Percentiles rank a stretch among this genome's conserved stretches.
Conservation (phyloP, 1,140 invertebrate genomes). For the Laupala kohalensis region DNA sequence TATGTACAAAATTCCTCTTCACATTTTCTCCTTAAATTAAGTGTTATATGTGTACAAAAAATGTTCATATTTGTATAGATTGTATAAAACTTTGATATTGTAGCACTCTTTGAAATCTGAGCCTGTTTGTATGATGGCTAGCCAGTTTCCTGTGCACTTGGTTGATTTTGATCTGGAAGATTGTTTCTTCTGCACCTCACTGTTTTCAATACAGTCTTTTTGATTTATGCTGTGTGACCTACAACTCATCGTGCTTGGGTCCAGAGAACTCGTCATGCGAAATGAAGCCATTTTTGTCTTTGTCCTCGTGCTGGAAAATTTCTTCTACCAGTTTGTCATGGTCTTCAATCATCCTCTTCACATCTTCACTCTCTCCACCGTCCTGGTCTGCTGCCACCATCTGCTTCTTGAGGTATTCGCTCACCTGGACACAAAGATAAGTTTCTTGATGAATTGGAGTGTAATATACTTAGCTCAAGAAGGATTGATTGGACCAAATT, state of each 20-base stretch:
- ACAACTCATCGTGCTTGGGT: conserved; percentile 84
- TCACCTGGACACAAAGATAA: conserved; percentile 44
- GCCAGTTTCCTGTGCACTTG: not conserved
- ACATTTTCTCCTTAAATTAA: not conserved
- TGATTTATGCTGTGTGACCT: not conserved
- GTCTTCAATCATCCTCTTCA: conserved; percentile 74
- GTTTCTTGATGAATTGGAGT: not conserved
- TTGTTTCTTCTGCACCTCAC: not conserved
- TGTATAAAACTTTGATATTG: not conserved
- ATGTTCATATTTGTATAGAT: not conserved
- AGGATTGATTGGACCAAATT: no score
- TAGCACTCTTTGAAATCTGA: not conserved
- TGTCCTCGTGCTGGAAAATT: conserved; percentile 93
- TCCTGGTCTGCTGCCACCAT: conserved; percentile 58
- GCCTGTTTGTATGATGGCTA: not conserved
- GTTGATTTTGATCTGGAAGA: not conserved
- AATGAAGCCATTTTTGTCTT: conserved; percentile 89
- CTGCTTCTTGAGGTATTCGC: conserved; percentile 81
- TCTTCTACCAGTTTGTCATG: conserved; percentile 90
- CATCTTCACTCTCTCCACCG: conserved; percentile 48
- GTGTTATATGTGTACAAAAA: not conserved
- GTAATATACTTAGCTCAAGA: no score
- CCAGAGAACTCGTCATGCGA: conserved; percentile 92
- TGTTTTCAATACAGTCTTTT: not conserved
- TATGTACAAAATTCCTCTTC: not conserved